Evolutionary conservation across 1,140 invertebrate genomes (phyloP).

Genomic region (Caenorhabditis elegans): WBcel235 BX284605.5:4984501-4985000

Average conservation of each 20-base stretch:
- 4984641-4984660: slow-evolving; percentile 58
- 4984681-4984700: slow-evolving; percentile 74
- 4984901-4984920: background rate
- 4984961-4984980: slow-evolving; percentile 71
- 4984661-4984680: slow-evolving; percentile 71
- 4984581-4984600: slow-evolving; percentile 75
- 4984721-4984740: slow-evolving; percentile 73
- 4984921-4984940: slow-evolving; percentile 56
- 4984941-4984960: slow-evolving; percentile 70
- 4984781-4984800: slow-evolving; percentile 43
- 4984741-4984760: slow-evolving; percentile 56
- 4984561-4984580: slow-evolving; percentile 73
- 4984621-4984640: slow-evolving; percentile 73
- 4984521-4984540: slow-evolving; percentile 76
- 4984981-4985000: slow-evolving; percentile 74
- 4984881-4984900: background rate
- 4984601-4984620: slow-evolving; percentile 76
- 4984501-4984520: slow-evolving; percentile 72
- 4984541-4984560: slow-evolving; percentile 75
- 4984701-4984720: slow-evolving; percentile 75
- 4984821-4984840: slow-evolving; percentile 52
- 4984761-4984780: slow-evolving; percentile 52
- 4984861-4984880: slow-evolving; percentile 33
- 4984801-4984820: slow-evolving; percentile 51
- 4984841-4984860: slow-evolving; percentile 35